Evolutionary conservation across 2,888 invertebrate genomes (phyloP).

Genomic region (Psococerastis gibbosa): DNA sequence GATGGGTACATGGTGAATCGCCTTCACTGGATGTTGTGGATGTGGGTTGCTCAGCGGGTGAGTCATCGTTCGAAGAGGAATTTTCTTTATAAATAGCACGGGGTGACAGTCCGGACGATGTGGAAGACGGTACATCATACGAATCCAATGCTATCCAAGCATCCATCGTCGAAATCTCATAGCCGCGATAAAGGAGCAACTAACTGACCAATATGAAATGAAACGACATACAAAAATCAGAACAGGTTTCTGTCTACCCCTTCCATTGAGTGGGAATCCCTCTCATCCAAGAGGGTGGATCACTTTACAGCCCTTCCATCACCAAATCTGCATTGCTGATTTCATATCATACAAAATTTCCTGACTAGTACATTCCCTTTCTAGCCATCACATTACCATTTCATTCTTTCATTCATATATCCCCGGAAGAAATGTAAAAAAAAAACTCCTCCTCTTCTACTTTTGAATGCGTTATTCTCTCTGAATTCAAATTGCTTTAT

Average conservation of each 20-base stretch:
- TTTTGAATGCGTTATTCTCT: too few species aligned
- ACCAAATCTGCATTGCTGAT: neutral
- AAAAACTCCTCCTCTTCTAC: too few species aligned
- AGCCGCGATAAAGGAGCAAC: too few species aligned
- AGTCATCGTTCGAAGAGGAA: conserved; percentile 1
- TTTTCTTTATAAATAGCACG: neutral
- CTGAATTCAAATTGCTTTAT: too few species aligned
- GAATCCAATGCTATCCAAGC: conserved; percentile 9
- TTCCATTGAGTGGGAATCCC: neutral
- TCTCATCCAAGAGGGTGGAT: neutral
- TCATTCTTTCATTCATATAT: too few species aligned
- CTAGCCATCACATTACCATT: too few species aligned
- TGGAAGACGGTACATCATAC: conserved; percentile 3
- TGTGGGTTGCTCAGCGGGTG: conserved; percentile 4
- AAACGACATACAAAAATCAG: neutral
- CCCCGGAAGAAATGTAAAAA: too few species aligned
- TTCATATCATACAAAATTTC: neutral
- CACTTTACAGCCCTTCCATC: neutral
- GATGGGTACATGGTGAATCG: neutral
- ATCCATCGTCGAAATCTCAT: neutral
- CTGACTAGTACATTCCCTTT: neutral
- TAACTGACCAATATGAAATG: neutral
- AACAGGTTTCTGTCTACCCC: neutral
- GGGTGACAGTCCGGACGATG: neutral
- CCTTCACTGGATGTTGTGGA: conserved; percentile 4